A percentile compares a stretch with the other conserved stretches of the same genome.
Conservation (phyloP, 2,113 vertebrate genomes). For the Dinomys branickii region DNA sequence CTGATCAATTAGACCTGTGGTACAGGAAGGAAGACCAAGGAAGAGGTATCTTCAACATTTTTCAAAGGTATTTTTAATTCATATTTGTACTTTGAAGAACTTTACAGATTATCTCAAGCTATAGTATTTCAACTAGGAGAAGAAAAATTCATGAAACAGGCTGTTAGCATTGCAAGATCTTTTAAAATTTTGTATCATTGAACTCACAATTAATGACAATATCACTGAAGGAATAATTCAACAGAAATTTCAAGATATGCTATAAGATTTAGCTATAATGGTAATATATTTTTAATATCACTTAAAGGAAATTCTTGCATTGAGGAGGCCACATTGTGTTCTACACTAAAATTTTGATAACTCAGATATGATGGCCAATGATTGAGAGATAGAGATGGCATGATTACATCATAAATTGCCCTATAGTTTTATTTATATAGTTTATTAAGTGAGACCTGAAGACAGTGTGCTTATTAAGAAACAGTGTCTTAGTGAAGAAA, state of each 20-base stretch:
- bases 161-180: neutral
- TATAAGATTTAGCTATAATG: neutral
- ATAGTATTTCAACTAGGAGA: neutral
- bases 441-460: neutral
- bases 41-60: neutral
- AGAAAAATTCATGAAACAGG: neutral
- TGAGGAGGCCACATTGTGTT: neutral
- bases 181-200: neutral
- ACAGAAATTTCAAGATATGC: neutral
- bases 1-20: neutral
- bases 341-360: neutral
- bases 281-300: neutral
- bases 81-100: neutral
- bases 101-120: neutral
- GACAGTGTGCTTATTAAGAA: neutral
- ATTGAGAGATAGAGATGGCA: neutral
- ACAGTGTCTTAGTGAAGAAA: neutral
- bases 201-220: neutral
- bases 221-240: neutral
- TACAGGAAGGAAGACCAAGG: neutral
- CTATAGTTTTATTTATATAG: neutral
- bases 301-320: neutral
- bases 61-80: neutral
- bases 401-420: neutral
- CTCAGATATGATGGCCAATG: neutral